phyloP scores from a whole-genome alignment of 2,888 invertebrate genomes.

The Crematogaster levior region DNA sequence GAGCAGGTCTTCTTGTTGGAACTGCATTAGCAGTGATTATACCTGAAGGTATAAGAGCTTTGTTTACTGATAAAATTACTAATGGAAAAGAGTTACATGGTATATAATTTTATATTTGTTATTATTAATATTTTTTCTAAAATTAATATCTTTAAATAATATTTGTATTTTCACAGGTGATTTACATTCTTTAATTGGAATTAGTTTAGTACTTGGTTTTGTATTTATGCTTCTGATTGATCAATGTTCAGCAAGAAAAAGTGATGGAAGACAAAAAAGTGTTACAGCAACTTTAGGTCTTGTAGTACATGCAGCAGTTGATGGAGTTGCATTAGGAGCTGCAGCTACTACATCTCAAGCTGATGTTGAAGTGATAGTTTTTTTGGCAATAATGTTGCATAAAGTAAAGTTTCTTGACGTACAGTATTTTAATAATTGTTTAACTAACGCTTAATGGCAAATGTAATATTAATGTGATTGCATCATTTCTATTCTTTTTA shows the following conservation, averaged over 20 bases:
- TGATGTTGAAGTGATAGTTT: conserved; percentile 99
- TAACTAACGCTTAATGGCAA: conserved; percentile 21
- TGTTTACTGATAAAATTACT: conserved; percentile 86
- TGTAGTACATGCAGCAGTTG: conserved; percentile 99
- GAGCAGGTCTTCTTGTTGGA: conserved; percentile 98
- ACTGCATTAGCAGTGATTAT: conserved; percentile 99
- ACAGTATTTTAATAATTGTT: not conserved
- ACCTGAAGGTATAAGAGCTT: conserved; percentile 97
- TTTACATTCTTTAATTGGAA: conserved; percentile 94
- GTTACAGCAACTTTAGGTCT: conserved; percentile 98
- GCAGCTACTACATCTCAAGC: conserved; percentile 98
- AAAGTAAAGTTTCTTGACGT: conserved; percentile 87
- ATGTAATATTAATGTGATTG: not conserved
- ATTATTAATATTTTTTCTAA: not conserved
- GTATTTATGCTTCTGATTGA: conserved; percentile 99
- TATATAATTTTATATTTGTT: conserved; percentile 36
- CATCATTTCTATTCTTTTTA: not conserved
- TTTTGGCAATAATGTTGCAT: conserved; percentile 99
- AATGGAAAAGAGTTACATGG: conserved; percentile 67
- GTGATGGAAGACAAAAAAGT: conserved; percentile 90
- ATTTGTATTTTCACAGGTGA: conserved; percentile 84
- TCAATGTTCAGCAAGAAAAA: conserved; percentile 89
- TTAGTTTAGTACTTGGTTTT: conserved; percentile 97
- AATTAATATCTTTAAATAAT: conserved; percentile 13
- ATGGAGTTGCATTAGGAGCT: conserved; percentile 99